Evolutionary conservation across 1,140 invertebrate species (phyloP).

Genomic region (Arion vulgaris): DNA sequence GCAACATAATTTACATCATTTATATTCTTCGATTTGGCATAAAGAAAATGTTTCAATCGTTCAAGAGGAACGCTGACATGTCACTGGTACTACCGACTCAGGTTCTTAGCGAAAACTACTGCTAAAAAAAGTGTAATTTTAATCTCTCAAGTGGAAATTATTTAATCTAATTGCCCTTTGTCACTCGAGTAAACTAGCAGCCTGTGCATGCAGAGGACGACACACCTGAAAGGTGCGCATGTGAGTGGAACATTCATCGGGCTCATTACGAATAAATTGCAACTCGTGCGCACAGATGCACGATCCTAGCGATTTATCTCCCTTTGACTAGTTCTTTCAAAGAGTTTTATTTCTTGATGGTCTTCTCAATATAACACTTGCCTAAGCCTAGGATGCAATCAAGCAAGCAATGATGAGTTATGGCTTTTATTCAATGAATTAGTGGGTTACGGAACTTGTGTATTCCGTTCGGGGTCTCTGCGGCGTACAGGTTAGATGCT

Average conservation of each 20-base stretch:
- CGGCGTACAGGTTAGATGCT: no score
- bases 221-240: neutral
- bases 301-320: neutral
- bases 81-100: no score
- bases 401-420: no score
- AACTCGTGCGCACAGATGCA: neutral
- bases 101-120: neutral
- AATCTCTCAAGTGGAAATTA: slow-evolving; percentile 5
- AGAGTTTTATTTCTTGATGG: no score
- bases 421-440: no score
- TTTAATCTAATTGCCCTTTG: neutral
- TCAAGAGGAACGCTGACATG: no score
- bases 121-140: neutral
- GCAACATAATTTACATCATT: neutral
- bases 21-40: neutral
- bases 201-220: neutral
- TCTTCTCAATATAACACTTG: no score
- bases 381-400: no score
- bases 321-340: neutral
- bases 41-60: neutral
- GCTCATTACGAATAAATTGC: neutral
- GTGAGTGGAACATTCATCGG: neutral
- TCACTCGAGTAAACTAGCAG: neutral
- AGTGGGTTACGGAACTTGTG: no score
- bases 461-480: no score